Evolutionary conservation across 2,113 vertebrate genomes (phyloP).

Genomic region (Coptodon bakossiorum): DNA sequence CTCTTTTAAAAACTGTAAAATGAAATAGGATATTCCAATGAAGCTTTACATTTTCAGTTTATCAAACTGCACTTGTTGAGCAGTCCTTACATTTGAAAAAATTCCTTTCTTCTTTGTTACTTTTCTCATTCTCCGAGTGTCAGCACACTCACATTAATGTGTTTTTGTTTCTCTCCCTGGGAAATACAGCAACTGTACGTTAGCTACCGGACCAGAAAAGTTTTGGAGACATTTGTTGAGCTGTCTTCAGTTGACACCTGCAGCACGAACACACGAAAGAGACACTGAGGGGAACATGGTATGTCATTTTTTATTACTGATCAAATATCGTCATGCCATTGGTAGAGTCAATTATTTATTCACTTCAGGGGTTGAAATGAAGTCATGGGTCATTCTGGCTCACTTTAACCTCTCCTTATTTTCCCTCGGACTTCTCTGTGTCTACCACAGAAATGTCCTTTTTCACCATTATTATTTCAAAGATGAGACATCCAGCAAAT

Average conservation of each 20-base stretch:
- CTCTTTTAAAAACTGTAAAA: too few relatives aligned
- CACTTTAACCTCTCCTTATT: neutral
- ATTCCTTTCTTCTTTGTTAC: too few relatives aligned
- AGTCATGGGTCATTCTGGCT: fast-evolving
- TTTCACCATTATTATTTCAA: neutral
- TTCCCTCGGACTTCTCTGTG: neutral
- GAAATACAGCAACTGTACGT: too few relatives aligned
- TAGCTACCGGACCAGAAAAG: too few relatives aligned
- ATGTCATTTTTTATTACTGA: neutral
- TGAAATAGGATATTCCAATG: too few relatives aligned
- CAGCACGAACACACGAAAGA: neutral
- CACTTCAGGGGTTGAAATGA: neutral
- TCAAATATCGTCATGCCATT: neutral
- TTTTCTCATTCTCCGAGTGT: too few relatives aligned
- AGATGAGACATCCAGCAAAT: neutral
- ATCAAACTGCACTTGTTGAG: too few relatives aligned
- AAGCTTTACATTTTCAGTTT: too few relatives aligned
- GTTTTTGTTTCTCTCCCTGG: too few relatives aligned
- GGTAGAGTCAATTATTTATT: neutral
- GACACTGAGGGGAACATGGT: neutral
- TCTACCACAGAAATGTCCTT: neutral
- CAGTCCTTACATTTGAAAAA: too few relatives aligned
- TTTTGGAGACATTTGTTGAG: too few relatives aligned
- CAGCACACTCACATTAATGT: too few relatives aligned
- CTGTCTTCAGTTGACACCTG: neutral